Conservation (phyloP, 2,888 invertebrate genomes). For the Leptarthrus brevirostris region DNA sequence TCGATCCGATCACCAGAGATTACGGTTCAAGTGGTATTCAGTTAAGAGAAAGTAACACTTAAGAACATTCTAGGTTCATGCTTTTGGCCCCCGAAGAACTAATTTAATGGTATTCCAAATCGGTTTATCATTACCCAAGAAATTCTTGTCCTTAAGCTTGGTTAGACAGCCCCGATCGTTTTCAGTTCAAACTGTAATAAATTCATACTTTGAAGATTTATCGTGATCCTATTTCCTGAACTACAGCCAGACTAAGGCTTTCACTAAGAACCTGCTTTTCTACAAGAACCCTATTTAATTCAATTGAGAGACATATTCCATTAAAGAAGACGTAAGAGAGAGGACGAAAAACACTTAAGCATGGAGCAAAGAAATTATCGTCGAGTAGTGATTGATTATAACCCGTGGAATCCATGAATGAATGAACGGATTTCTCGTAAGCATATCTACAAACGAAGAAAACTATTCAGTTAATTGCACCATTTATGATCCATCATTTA, state of each 20-base stretch:
- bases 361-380: not conserved
- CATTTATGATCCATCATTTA: too few species aligned
- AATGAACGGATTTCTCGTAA: not conserved
- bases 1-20: not conserved
- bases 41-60: constrained; percentile 19
- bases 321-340: not conserved
- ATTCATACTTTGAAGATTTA: constrained; percentile 25
- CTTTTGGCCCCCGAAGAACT: constrained; percentile 15
- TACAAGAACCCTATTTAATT: constrained; percentile 10
- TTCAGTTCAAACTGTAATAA: constrained; percentile 36
- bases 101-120: constrained; percentile 1
- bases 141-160: not conserved
- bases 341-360: not conserved
- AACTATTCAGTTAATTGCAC: too few species aligned
- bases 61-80: constrained; percentile 13
- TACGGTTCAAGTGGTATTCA: not conserved
- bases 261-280: constrained; percentile 10
- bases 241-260: not conserved
- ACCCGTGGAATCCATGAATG: not conserved
- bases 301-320: constrained; percentile 8
- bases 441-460: not conserved
- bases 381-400: constrained; percentile 11
- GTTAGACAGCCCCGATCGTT: not conserved
- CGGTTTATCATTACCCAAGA: constrained; percentile 2
- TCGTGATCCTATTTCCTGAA: constrained; percentile 26